These are phyloP conservation scores for Diorhabda elongata DNA, from an alignment of 1,140 invertebrate genomes.

Conservation along the genomic window DNA sequence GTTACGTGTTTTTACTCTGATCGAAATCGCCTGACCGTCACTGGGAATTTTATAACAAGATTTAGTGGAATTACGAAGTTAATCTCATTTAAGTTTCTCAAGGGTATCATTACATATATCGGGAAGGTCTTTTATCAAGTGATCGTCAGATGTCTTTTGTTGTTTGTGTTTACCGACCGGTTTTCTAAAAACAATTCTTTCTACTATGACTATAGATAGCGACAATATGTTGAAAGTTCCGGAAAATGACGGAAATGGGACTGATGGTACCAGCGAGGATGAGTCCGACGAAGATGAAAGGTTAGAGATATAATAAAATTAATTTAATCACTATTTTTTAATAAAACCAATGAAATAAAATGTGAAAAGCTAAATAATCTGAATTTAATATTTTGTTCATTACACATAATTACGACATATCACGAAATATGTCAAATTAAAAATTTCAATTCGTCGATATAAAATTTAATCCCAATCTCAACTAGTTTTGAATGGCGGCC, in stretches of 20 bases:
- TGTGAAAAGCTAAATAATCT: too few species aligned
- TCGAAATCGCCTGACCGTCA: neutral
- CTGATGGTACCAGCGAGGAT: neutral
- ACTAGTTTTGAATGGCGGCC: too few species aligned
- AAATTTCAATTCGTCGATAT: too few species aligned
- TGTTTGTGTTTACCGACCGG: neutral
- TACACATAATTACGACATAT: too few species aligned
- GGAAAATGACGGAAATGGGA: neutral
- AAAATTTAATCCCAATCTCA: too few species aligned
- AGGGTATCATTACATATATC: slow-evolving; percentile 2
- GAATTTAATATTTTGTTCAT: too few species aligned
- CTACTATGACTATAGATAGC: neutral
- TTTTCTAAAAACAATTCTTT: too few species aligned
- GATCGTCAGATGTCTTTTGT: neutral
- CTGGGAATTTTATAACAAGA: slow-evolving; percentile 10
- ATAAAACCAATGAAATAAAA: too few species aligned
- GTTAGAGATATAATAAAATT: neutral
- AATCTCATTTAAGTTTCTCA: slow-evolving; percentile 3
- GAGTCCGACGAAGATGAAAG: neutral
- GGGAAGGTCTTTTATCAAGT: neutral
- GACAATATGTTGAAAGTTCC: neutral
- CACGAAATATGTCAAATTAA: too few species aligned
- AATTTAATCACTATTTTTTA: too few species aligned
- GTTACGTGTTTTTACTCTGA: neutral
- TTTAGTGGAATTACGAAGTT: neutral